Percentiles rank a stretch among this genome's conserved stretches.
Evolutionary conservation across 2,113 vertebrate species (phyloP).

Genomic region (Himantopus leucocephalus): DNA sequence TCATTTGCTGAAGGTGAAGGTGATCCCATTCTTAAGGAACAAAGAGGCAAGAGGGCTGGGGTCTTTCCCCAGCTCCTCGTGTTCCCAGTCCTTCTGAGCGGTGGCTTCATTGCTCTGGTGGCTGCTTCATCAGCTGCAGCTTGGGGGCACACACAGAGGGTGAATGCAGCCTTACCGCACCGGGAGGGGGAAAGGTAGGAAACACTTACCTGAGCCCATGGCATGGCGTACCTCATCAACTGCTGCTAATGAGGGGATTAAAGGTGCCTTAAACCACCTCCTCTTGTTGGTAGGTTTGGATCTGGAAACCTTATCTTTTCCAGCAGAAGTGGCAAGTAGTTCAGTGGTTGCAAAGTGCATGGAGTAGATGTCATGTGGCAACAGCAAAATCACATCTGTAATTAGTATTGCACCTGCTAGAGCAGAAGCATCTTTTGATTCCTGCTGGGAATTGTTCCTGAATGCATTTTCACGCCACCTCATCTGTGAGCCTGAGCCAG

Average conservation of each 20-base stretch:
- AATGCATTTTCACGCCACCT: neutral
- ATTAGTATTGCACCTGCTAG: neutral
- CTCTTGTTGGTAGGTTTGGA: neutral
- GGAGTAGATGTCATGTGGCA: neutral
- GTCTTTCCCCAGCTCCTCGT: neutral
- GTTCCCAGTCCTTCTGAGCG: neutral
- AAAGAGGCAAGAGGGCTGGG: neutral
- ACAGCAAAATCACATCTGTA: neutral
- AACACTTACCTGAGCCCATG: neutral
- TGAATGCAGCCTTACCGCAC: neutral
- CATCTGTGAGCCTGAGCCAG: neutral
- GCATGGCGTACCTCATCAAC: neutral
- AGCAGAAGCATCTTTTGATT: neutral
- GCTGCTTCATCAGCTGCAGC: neutral
- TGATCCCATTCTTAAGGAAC: neutral
- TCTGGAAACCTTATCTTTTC: neutral
- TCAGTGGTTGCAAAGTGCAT: neutral
- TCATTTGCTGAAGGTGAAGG: neutral
- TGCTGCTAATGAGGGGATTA: neutral
- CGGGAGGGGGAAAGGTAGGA: neutral
- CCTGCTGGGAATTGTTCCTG: neutral
- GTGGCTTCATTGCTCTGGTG: neutral
- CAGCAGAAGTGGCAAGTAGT: neutral
- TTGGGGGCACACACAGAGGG: neutral
- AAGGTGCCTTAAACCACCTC: neutral